Percentiles rank a stretch among this genome's conserved stretches.
These are phyloP conservation scores for Muscicapa adusta DNA, from an alignment of 2,113 vertebrate genomes.

Conservation along the genomic window DNA sequence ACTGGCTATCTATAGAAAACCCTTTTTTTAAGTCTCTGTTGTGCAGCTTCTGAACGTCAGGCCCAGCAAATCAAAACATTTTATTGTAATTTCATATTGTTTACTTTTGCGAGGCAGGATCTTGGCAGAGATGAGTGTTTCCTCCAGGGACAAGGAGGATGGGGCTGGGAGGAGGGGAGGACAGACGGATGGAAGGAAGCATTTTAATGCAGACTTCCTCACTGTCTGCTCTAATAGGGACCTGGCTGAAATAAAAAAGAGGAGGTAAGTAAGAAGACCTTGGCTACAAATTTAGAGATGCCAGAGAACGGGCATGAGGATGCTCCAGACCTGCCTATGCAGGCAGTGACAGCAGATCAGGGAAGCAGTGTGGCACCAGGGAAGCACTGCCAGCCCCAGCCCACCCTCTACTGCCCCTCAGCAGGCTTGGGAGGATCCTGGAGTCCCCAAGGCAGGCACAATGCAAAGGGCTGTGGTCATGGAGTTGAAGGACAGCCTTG, in stretches of 20 bases:
- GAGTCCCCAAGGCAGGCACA: not conserved
- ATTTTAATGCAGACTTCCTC: constrained; percentile 34
- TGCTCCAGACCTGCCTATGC: not conserved
- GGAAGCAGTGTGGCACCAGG: not conserved
- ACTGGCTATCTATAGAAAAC: constrained; percentile 35
- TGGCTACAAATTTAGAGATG: not conserved
- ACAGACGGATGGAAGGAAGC: constrained; percentile 31
- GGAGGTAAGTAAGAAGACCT: not conserved
- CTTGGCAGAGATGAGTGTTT: constrained; percentile 33
- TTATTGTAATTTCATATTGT: constrained; percentile 60
- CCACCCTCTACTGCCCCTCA: fast-evolving
- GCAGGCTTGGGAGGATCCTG: fast-evolving
- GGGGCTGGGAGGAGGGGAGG: not conserved
- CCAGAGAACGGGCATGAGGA: not conserved
- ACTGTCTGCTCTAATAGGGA: not conserved
- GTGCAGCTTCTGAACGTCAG: constrained; percentile 32
- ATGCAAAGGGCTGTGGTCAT: fast-evolving
- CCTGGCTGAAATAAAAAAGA: constrained; percentile 31
- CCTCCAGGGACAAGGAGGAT: constrained; percentile 51
- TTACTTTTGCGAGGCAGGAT: constrained; percentile 58
- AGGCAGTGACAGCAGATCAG: not conserved
- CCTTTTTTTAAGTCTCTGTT: not conserved
- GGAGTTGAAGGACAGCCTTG: not conserved
- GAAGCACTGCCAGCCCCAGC: not conserved
- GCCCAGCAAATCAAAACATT: constrained; percentile 56